phyloP scores from a whole-genome alignment of 2,113 vertebrate species.

The Nyctereutes procyonoides region DNA sequence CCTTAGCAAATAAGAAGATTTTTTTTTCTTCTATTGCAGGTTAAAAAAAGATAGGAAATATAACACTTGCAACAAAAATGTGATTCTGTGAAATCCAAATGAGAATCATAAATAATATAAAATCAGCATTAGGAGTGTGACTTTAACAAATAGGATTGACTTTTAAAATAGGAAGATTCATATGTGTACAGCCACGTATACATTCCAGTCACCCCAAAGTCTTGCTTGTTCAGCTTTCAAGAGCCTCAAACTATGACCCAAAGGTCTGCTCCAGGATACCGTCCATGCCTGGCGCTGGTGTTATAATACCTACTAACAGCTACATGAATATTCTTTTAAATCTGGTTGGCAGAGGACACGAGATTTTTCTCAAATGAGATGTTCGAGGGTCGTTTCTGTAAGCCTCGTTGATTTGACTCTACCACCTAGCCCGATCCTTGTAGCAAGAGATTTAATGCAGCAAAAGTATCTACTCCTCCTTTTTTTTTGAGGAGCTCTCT shows the following conservation, averaged over 20 bases:
- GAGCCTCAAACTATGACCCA: constrained; percentile 81
- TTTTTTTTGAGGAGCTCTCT: constrained; percentile 82
- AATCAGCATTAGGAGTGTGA: constrained; percentile 63
- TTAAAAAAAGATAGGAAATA: constrained; percentile 75
- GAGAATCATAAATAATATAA: constrained; percentile 79
- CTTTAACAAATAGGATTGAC: constrained; percentile 80
- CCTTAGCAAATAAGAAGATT: constrained; percentile 89
- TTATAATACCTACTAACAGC: constrained; percentile 85
- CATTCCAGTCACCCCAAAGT: constrained; percentile 65
- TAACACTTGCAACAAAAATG: constrained; percentile 82
- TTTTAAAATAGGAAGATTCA: constrained; percentile 67
- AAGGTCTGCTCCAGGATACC: constrained; percentile 79
- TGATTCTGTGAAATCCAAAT: constrained; percentile 80
- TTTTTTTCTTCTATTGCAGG: constrained; percentile 77
- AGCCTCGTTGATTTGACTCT: constrained; percentile 86
- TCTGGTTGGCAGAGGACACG: constrained; percentile 82
- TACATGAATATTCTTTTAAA: constrained; percentile 85
- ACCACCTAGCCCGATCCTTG: constrained; percentile 84
- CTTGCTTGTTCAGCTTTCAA: constrained; percentile 80
- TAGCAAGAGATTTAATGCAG: constrained; percentile 83
- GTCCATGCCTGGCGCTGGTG: constrained; percentile 75
- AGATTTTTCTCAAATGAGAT: constrained; percentile 84
- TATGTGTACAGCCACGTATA: not conserved
- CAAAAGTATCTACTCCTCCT: constrained; percentile 70
- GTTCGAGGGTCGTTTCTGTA: constrained; percentile 84